Base-by-base conservation (phyloP, 2,113 vertebrate species). In the Lucifuga dentata region DNA sequence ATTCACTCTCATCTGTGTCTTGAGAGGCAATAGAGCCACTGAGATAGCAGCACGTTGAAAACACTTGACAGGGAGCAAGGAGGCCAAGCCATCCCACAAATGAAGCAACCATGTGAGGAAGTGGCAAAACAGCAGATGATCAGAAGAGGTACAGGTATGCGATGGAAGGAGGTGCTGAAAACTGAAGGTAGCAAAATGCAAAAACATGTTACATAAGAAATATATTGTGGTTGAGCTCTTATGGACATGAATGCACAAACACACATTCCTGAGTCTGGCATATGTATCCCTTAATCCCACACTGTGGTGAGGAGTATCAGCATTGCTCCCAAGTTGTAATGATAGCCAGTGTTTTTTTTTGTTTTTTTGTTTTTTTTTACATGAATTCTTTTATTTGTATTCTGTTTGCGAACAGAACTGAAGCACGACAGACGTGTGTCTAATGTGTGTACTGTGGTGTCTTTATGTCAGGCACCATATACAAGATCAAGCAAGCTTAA, bases 171-270 rank as follows among this genome's bases (percentile, higher is more conserved):
- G 10, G 38, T 64, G 8, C 8, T 48, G n/a, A 40, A 69, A 73
- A 17, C 53, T 41, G 43, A 44, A 5, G 26, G 7, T 29, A 29
- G 26, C 3, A 6, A 70, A 40, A 50, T 60, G 9, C 7, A 64
- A 13, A 21, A 35, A 66, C 5, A 5, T 15, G 16, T 89, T 82
- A 67, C 50, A 71, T 76, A 85, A 83, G 55, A 67, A 36, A 40
- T 39, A 16, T 29, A 7, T 24, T 5, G 35, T 44, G 59, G 48
- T 23, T 81, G 20, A 56, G 21, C 32, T 36, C 20, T 33, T 19
- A 33, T 21, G 15, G 5, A 32, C n/a, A 20, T 35, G 2, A 43
- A 11, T 45, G 29, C 63, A 56, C 69, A 48, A 15, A 56, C 16
- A 56, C 50, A 79, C 46, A 80, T 78, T 79, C 78, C 35, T 38